Evolutionary conservation across 2,797 vertebrate species (phyloP).

Genomic region (Falco concolor): DNA sequence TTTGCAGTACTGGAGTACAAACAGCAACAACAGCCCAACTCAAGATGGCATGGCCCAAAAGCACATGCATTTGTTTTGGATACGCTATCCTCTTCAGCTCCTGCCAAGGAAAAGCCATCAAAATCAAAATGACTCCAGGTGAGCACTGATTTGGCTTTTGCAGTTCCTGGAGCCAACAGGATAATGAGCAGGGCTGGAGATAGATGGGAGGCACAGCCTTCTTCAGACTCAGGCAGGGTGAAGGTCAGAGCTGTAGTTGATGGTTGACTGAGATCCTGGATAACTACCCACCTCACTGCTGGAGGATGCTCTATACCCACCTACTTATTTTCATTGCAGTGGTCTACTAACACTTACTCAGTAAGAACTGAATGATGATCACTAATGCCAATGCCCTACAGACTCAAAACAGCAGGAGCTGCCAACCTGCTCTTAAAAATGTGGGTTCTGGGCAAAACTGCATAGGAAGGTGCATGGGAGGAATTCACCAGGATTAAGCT

Average conservation of each 20-base stretch:
- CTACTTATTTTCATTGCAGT: not conserved
- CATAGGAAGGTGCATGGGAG: not conserved
- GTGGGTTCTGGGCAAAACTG: not conserved
- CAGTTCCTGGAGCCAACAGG: not conserved
- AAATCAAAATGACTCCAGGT: not conserved
- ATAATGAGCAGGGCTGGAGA: not conserved
- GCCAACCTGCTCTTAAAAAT: not conserved
- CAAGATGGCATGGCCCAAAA: not conserved
- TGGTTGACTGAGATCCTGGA: not conserved
- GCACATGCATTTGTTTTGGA: not conserved
- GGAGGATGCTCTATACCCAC: not conserved
- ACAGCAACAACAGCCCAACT: not conserved
- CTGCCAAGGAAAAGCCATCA: not conserved
- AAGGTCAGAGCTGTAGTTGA: not conserved
- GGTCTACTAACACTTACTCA: not conserved
- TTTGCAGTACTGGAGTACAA: not conserved
- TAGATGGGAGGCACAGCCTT: not conserved
- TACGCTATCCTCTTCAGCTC: not conserved
- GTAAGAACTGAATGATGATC: not conserved
- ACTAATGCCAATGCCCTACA: not conserved
- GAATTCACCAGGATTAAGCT: not conserved
- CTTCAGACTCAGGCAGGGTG: not conserved
- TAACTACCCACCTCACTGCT: not conserved
- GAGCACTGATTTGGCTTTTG: fast-evolving
- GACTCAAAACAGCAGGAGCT: not conserved